Evolutionary conservation across 2,113 vertebrate species (phyloP).

Genomic region (Eptesicus fuscus): DNA sequence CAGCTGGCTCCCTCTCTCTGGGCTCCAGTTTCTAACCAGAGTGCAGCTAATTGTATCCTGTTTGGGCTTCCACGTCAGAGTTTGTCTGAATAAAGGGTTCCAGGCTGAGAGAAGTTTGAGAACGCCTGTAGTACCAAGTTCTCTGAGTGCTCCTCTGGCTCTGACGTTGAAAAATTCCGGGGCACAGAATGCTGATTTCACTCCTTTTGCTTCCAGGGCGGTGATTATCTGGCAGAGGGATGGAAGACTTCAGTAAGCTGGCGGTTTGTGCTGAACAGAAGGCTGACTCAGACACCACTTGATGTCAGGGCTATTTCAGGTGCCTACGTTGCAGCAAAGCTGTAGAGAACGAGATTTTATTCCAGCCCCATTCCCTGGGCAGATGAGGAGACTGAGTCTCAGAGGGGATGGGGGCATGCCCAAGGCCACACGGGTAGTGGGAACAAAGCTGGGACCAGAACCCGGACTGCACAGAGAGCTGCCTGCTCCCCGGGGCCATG

Average conservation of each 20-base stretch:
- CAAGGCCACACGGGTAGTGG: background rate
- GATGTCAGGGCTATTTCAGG: background rate
- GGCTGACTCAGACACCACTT: background rate
- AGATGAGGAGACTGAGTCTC: background rate
- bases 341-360: background rate
- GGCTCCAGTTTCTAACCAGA: background rate
- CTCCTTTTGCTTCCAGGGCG: background rate
- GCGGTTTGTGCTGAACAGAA: background rate
- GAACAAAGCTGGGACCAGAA: background rate
- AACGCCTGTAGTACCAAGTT: background rate
- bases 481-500: rapidly evolving
- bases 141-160: background rate
- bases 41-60: background rate
- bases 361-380: background rate
- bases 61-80: background rate
- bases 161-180: background rate
- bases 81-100: background rate
- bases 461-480: background rate
- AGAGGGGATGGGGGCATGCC: background rate
- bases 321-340: background rate
- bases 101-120: background rate
- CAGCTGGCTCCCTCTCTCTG: background rate
- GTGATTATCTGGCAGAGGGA: background rate
- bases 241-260: no score
- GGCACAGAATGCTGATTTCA: background rate